A percentile compares a stretch with the other conserved stretches of the same genome.
These are phyloP conservation scores for Eupeodes latifasciatus DNA, from an alignment of 2,888 invertebrate genomes.

Conservation along the genomic window DNA sequence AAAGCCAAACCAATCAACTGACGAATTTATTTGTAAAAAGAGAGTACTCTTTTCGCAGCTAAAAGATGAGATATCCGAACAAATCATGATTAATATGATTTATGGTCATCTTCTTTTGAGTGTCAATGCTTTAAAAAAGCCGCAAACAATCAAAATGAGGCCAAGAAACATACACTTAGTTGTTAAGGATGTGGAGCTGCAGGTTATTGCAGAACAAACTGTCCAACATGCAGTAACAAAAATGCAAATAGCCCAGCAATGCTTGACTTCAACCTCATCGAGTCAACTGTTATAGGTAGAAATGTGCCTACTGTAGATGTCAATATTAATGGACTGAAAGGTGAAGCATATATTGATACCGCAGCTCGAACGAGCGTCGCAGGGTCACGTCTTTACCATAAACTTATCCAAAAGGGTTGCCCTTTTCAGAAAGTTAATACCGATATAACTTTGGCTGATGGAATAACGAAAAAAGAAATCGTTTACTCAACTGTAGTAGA, in stretches of 20 bases:
- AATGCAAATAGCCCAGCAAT: constrained; percentile 32
- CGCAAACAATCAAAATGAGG: too few relatives aligned
- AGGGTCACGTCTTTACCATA: constrained; percentile 2
- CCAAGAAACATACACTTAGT: background rate
- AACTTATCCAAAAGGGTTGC: constrained; percentile 6
- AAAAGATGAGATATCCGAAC: constrained; percentile 4
- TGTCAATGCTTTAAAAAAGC: background rate
- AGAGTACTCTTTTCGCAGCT: background rate
- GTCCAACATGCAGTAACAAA: constrained; percentile 38
- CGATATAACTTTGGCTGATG: constrained; percentile 3
- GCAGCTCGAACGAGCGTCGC: background rate
- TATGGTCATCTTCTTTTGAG: background rate
- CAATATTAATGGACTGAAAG: constrained; percentile 28
- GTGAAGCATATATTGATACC: constrained; percentile 21
- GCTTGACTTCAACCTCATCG: constrained; percentile 40
- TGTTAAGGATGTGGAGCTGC: constrained; percentile 34
- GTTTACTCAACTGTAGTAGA: constrained; percentile 6
- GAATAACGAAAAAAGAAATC: constrained; percentile 8
- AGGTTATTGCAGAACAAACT: constrained; percentile 43
- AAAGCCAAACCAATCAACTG: too few relatives aligned
- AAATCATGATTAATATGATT: constrained; percentile 10
- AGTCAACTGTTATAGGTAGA: constrained; percentile 24
- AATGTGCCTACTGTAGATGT: constrained; percentile 28
- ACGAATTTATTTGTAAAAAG: background rate
- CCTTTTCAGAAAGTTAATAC: constrained; percentile 1